Percentiles rank a stretch among this genome's conserved stretches.
phyloP scores from a whole-genome alignment of 2,888 invertebrate genomes.

The Cheilosia urbana region DNA sequence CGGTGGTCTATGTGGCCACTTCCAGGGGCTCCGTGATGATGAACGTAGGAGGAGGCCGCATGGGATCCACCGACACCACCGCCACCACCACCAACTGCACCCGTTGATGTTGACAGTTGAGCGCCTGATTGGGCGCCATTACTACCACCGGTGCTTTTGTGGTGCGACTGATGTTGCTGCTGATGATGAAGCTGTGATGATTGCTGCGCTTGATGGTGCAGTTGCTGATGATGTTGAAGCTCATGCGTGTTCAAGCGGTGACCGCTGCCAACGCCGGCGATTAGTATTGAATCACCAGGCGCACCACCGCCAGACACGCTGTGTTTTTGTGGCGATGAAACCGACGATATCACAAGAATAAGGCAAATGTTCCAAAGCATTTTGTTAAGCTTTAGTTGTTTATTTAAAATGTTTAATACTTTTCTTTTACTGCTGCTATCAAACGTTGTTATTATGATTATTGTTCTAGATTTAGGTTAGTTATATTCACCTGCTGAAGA shows the following conservation, averaged over 20 bases:
- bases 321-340: slow-evolving; percentile 77
- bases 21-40: slow-evolving; percentile 77
- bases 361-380: slow-evolving; percentile 75
- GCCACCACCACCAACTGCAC: slow-evolving; percentile 69
- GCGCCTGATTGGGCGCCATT: slow-evolving; percentile 41
- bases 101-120: slow-evolving; percentile 53
- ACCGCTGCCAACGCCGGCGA: slow-evolving; percentile 66
- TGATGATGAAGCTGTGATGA: slow-evolving; percentile 60
- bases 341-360: slow-evolving; percentile 76
- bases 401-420: slow-evolving; percentile 10
- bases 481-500: slow-evolving; percentile 40
- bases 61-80: slow-evolving; percentile 70
- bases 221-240: slow-evolving; percentile 75
- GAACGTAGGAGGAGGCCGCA: slow-evolving; percentile 71
- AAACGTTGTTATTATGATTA: slow-evolving; percentile 12
- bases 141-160: slow-evolving; percentile 50
- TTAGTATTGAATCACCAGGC: slow-evolving; percentile 77
- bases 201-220: slow-evolving; percentile 75
- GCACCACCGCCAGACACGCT: slow-evolving; percentile 78
- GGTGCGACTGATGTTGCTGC: slow-evolving; percentile 63
- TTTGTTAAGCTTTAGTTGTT: slow-evolving; percentile 53
- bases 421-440: slow-evolving; percentile 34
- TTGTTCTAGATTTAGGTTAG: slow-evolving; percentile 29
- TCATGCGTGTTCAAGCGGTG: slow-evolving; percentile 75
- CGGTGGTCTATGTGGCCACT: slow-evolving; percentile 79